A percentile compares a stretch with the other conserved stretches of the same genome.
Conservation (phyloP, 2,113 vertebrate species). For the Accipiter virgatus region DNA sequence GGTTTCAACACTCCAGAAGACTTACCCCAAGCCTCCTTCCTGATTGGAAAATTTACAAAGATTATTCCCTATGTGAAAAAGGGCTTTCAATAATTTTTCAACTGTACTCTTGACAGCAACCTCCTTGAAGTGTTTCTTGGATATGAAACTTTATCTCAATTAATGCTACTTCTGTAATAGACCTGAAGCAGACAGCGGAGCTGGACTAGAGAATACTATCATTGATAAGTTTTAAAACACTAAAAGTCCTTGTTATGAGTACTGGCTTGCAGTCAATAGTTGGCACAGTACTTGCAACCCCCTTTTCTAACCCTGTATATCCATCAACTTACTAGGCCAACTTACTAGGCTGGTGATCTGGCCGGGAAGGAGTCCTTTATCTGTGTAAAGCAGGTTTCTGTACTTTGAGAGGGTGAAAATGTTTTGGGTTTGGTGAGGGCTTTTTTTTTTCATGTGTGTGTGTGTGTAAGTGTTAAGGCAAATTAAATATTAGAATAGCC, state of each 20-base stretch:
- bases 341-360: not conserved
- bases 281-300: not conserved
- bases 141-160: constrained; percentile 9
- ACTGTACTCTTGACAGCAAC: not conserved
- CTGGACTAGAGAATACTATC: not conserved
- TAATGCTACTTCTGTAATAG: constrained; percentile 13
- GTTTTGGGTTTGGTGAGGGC: not conserved
- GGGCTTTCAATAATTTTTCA: constrained; percentile 17
- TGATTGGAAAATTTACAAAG: not conserved
- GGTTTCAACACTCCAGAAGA: not conserved
- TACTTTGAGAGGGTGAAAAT: not conserved
- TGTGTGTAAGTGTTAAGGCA: rapidly evolving
- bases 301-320: not conserved
- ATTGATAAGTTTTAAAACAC: not conserved
- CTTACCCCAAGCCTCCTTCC: not conserved
- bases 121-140: not conserved
- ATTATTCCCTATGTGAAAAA: not conserved
- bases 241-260: not conserved
- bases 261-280: not conserved
- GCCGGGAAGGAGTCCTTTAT: not conserved
- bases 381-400: not conserved
- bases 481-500: not conserved
- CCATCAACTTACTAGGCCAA: not conserved
- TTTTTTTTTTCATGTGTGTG: not conserved
- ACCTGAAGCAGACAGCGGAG: not conserved